phyloP scores from a whole-genome alignment of 2,797 vertebrate genomes.

The Eulemur rubriventer region DNA sequence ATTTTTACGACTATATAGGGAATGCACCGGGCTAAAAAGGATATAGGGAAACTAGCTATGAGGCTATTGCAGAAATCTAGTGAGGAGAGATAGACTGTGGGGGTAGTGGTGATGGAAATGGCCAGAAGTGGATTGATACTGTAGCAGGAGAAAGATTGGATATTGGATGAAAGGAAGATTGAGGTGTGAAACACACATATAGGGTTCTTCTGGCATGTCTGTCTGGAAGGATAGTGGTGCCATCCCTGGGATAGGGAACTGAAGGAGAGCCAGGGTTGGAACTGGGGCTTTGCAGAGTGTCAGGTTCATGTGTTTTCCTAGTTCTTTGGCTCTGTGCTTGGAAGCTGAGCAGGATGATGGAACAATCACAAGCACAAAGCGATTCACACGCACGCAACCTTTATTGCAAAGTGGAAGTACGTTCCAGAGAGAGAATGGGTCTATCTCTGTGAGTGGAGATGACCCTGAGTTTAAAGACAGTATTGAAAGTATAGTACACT shows the following conservation, averaged over 20 bases:
- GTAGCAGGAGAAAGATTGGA: background rate
- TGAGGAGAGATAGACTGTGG: background rate
- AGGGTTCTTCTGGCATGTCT: background rate
- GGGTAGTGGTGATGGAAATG: background rate
- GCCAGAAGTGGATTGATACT: background rate
- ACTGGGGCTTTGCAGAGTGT: background rate
- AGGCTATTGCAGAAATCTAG: background rate
- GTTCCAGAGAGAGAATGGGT: no score
- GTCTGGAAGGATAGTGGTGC: background rate
- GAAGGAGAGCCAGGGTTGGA: background rate
- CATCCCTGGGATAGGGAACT: background rate
- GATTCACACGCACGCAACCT: no score
- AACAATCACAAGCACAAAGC: no score
- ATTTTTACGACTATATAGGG: background rate
- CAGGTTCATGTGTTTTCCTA: no score
- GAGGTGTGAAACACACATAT: background rate
- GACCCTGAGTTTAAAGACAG: no score
- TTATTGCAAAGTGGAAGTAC: no score
- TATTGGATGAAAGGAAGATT: background rate
- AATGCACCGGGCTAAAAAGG: background rate
- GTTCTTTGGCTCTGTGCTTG: no score
- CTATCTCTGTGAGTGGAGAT: no score
- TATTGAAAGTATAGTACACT: no score
- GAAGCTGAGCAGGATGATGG: no score
- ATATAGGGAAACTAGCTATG: background rate